Evolutionary conservation across 2,888 invertebrate species (phyloP).

Genomic region (Dicycla oo): DNA sequence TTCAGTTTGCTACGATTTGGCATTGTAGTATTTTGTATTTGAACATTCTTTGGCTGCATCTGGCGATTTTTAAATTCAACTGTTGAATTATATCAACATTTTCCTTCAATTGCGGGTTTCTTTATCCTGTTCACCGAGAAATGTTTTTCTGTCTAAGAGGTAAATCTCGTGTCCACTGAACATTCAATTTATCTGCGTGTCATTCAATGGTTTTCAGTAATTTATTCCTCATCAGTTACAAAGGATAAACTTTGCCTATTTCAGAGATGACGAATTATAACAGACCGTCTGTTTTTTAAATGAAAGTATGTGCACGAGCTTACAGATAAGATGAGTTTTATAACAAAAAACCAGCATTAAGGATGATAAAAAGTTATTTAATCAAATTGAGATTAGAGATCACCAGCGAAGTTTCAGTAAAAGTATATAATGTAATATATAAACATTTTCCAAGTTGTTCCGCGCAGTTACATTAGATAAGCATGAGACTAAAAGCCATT

Average conservation of each 20-base stretch:
- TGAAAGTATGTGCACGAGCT: neutral
- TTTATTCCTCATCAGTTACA: neutral
- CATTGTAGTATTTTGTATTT: conserved; percentile 7
- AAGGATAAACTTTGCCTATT: neutral
- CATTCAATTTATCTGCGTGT: neutral
- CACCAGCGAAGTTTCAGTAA: conserved; percentile 17
- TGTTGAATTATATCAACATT: neutral
- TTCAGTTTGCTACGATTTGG: conserved; percentile 19
- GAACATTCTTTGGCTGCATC: neutral
- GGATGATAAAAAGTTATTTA: conserved; percentile 35
- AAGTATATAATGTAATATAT: conserved; percentile 25
- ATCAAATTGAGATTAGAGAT: conserved; percentile 39
- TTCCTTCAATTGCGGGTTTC: neutral
- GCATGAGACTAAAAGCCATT: conserved; percentile 18
- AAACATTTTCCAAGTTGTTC: conserved; percentile 26
- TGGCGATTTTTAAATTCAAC: neutral
- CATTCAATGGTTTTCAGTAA: neutral
- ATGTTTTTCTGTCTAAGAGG: neutral
- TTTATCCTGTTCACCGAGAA: neutral
- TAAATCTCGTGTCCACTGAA: neutral
- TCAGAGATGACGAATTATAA: neutral
- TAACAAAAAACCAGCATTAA: conserved; percentile 8
- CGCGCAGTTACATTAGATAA: conserved; percentile 29
- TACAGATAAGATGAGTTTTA: neutral
- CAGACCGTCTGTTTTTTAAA: neutral